A percentile compares a stretch with the other conserved stretches of the same genome.
Conservation (phyloP, 2,888 invertebrate species). For the Amphipyra tragopoginis region DNA sequence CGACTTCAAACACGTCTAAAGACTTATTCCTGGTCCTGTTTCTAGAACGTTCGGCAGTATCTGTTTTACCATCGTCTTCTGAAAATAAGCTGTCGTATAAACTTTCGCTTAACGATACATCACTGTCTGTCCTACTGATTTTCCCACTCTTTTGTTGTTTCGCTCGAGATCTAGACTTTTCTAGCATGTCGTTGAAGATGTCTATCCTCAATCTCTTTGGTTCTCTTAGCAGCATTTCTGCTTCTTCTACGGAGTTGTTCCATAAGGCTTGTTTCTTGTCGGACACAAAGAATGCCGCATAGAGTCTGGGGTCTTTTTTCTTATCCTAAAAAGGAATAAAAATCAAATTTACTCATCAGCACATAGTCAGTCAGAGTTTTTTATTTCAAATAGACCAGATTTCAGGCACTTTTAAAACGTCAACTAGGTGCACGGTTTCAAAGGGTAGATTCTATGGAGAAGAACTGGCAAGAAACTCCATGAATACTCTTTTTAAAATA, state of each 20-base stretch:
- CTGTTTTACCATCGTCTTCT: constrained; percentile 77
- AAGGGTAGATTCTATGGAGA: too few relatives aligned
- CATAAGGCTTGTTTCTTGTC: constrained; percentile 90
- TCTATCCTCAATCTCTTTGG: constrained; percentile 90
- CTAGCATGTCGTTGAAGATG: constrained; percentile 82
- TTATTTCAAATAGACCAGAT: too few relatives aligned
- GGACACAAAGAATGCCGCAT: constrained; percentile 88
- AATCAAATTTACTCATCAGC: background rate
- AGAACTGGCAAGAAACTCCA: too few relatives aligned
- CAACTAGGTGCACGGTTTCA: too few relatives aligned
- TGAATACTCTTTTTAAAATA: too few relatives aligned
- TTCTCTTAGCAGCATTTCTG: constrained; percentile 91
- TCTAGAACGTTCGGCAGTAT: constrained; percentile 71
- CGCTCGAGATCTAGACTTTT: constrained; percentile 64
- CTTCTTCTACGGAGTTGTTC: constrained; percentile 94
- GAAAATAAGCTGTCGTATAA: constrained; percentile 85
- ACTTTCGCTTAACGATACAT: constrained; percentile 85
- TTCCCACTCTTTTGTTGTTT: constrained; percentile 73
- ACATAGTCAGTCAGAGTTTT: too few relatives aligned
- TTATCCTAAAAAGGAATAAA: constrained; percentile 78
- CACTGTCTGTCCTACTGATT: constrained; percentile 81
- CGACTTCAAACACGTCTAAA: constrained; percentile 84
- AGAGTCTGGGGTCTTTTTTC: constrained; percentile 87
- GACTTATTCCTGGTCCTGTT: constrained; percentile 75
- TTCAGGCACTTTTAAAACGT: too few relatives aligned